These are phyloP conservation scores for Prenolepis imparis DNA, from an alignment of 2,888 invertebrate genomes.

Conservation along the genomic window DNA sequence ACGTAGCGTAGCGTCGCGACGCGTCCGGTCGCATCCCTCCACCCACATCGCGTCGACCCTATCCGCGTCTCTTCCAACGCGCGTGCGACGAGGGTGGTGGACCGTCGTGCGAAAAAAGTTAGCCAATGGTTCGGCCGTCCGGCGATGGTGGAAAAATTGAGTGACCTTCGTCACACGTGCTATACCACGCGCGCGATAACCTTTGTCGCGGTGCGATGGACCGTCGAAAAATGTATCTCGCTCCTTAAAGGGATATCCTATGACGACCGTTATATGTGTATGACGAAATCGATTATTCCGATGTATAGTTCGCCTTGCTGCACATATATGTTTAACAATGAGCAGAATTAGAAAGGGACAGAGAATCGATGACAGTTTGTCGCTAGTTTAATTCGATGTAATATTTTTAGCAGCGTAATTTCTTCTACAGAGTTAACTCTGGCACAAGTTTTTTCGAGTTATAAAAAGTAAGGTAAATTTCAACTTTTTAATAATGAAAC, in stretches of 20 bases:
- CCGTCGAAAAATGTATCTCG: constrained; percentile 5
- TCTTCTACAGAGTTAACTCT: background rate
- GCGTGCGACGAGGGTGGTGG: constrained; percentile 74
- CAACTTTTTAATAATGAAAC: background rate
- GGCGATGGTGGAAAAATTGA: constrained; percentile 53
- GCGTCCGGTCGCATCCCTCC: constrained; percentile 43
- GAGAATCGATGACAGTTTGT: background rate
- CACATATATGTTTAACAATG: background rate
- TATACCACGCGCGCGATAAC: constrained; percentile 32
- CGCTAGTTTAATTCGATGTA: background rate
- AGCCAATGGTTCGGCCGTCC: constrained; percentile 75
- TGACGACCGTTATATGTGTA: background rate
- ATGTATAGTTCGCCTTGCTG: background rate
- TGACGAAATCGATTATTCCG: constrained; percentile 9
- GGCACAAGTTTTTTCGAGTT: background rate
- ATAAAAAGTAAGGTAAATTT: background rate
- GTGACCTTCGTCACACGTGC: constrained; percentile 52
- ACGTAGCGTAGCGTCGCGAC: constrained; percentile 32
- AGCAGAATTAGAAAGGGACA: background rate
- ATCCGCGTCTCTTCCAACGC: constrained; percentile 50
- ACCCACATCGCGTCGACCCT: constrained; percentile 45
- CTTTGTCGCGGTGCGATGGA: constrained; percentile 32
- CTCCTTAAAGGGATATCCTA: constrained; percentile 46
- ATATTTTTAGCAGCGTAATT: background rate
- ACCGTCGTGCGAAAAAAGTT: constrained; percentile 73